Conservation (phyloP, 2,797 vertebrate species). For the Enteromius fasciolatus region DNA sequence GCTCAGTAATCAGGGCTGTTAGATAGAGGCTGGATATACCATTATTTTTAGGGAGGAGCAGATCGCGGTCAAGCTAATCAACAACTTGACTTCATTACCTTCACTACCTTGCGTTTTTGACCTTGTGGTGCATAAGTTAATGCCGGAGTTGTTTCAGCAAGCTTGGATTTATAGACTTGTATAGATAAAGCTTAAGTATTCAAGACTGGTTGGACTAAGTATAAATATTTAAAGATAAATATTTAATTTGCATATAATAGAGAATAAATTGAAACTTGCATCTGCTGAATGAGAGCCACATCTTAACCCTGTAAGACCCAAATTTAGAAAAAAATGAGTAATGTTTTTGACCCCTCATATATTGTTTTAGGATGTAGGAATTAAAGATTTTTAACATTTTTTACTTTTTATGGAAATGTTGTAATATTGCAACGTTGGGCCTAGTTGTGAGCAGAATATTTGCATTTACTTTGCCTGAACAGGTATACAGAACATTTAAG, state of each 20-base stretch:
- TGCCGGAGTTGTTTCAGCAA: not conserved
- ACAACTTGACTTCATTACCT: constrained; percentile 18
- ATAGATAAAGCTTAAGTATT: not conserved
- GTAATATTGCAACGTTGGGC: no score
- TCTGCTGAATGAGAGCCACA: not conserved
- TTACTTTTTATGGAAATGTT: no score
- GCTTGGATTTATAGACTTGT: not conserved
- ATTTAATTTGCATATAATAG: not conserved
- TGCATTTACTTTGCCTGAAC: no score
- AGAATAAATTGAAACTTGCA: not conserved
- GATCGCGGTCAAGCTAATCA: constrained; percentile 14
- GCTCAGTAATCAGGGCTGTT: constrained; percentile 32
- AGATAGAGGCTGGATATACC: constrained; percentile 7
- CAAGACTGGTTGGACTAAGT: not conserved
- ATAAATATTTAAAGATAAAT: not conserved
- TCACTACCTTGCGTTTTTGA: constrained; percentile 4
- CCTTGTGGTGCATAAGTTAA: not conserved
- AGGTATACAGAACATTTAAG: no score
- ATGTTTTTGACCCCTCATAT: no score
- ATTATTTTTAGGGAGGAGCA: constrained; percentile 18
- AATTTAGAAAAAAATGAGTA: no score
- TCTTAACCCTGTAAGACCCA: not conserved
- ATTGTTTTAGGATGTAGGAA: no score
- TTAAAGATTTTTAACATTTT: no score
- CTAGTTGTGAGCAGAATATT: no score